Evolutionary conservation across 2,888 invertebrate species (phyloP).

Genomic region (Cheilosia urbana): DNA sequence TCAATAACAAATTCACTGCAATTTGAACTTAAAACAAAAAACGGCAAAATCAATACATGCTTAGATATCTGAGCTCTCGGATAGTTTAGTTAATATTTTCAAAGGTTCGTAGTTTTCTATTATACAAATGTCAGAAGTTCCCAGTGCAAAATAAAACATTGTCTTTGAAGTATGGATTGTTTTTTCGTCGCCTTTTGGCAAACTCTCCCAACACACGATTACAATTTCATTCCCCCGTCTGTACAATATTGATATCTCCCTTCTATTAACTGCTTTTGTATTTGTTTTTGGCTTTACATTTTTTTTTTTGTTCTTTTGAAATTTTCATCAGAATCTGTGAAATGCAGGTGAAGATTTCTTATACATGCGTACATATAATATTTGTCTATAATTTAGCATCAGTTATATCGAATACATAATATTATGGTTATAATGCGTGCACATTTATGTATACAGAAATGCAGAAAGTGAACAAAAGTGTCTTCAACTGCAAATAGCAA

Average conservation of each 20-base stretch:
- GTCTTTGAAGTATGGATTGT: neutral
- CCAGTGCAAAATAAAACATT: conserved; percentile 1
- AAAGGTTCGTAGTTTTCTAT: conserved; percentile 23
- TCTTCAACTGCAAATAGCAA: too few species aligned
- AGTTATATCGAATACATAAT: neutral
- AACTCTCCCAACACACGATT: neutral
- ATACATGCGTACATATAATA: neutral
- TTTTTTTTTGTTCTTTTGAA: neutral
- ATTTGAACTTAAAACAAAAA: neutral
- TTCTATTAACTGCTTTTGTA: too few species aligned
- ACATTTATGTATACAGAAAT: too few species aligned
- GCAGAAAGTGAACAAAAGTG: neutral
- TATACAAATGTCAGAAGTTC: conserved; percentile 6
- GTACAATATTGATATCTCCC: too few species aligned
- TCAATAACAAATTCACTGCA: neutral
- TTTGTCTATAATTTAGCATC: neutral
- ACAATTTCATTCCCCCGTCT: too few species aligned
- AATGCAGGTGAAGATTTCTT: neutral
- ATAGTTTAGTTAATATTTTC: conserved; percentile 16
- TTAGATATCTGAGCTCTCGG: conserved; percentile 2
- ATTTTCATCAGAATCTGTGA: conserved; percentile 1
- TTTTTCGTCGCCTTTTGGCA: neutral
- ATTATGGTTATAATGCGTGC: neutral
- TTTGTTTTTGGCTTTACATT: too few species aligned
- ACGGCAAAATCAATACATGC: neutral